Evolutionary conservation across 2,797 vertebrate genomes (phyloP), one percentile per base, ranked within the genome.

Genomic region (Austrolebias charrua): DNA sequence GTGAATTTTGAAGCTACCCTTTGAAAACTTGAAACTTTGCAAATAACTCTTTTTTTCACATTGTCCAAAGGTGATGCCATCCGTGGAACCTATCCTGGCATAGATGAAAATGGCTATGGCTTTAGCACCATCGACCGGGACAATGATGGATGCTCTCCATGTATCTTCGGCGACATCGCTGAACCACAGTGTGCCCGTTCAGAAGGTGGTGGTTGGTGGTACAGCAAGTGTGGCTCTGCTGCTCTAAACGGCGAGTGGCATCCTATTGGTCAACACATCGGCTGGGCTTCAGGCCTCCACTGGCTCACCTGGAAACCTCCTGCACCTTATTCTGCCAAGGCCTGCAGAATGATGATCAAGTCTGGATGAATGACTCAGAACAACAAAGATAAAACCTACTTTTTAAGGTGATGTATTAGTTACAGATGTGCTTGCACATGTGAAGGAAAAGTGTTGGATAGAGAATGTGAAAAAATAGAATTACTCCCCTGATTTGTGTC

Each of bases 111-210:
- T 1, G 79, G 86, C 54, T 81, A 31, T 0, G 78, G 86, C 61
- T 92, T 93, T 82, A 91, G 90, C 73, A 90, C 87, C 1, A 0
- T 7, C 0, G 87, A 89, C 67, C 56, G 43, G 0, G 86, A 91
- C 84, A 85, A 83, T 0, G 88, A 91, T 1, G 84, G 76, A 66
- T 90, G 90, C 76, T 28, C 51, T 0, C 86, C 80, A 0, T 91
- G 90, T 55, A 35, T 85, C 45, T 82, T 86, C 0, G 86, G 81
- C 0, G 84, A 89, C 68, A 76, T 82, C 1, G 63, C 47, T 1
- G 0, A 59, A 6, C 1, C 0, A 0, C 5, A 67, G 0, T 93
- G 91, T 13, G 31, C 65, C 19, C 0, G 0, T 0, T 14, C n/a
- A 1, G 4, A 45, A 0, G 61, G 63, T 0, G 68, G 85, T 0